Evolutionary conservation across 2,888 invertebrate species (phyloP).

Genomic region (Ennomos fuscantarius): DNA sequence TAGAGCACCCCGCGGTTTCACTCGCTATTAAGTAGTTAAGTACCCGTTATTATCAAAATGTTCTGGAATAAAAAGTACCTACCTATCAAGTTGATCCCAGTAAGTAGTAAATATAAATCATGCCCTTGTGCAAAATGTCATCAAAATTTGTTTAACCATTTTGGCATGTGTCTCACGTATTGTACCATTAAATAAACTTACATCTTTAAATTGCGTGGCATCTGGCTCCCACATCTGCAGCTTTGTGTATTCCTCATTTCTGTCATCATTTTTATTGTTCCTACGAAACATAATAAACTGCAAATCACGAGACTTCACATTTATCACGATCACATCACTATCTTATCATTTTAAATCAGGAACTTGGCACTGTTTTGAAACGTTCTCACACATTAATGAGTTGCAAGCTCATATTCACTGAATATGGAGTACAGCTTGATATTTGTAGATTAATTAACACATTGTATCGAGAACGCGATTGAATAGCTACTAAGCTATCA

Average conservation of each 20-base stretch:
- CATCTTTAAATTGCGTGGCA: conserved; percentile 37
- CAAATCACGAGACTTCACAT: conserved; percentile 1
- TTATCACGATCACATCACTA: conserved; percentile 43
- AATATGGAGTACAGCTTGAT: neutral
- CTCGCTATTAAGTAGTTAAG: too few relatives aligned
- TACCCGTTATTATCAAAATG: too few relatives aligned
- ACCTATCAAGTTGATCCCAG: too few relatives aligned
- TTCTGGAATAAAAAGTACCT: too few relatives aligned
- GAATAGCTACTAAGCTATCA: conserved; percentile 18
- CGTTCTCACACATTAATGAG: neutral
- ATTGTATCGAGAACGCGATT: conserved; percentile 12
- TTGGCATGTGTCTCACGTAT: neutral
- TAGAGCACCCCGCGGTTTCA: too few relatives aligned
- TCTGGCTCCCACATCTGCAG: conserved; percentile 61
- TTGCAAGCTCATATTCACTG: neutral
- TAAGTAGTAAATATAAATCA: too few relatives aligned
- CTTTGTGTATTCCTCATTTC: conserved; percentile 56
- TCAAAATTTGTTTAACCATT: too few relatives aligned
- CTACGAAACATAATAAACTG: conserved; percentile 65
- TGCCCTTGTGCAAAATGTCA: too few relatives aligned
- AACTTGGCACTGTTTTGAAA: too few relatives aligned
- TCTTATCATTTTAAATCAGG: conserved; percentile 3
- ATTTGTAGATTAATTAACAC: neutral
- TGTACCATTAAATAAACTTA: conserved; percentile 48
- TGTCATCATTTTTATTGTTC: conserved; percentile 57